Conservation (phyloP, 2,113 vertebrate genomes). For the Heloderma charlesbogerti region DNA sequence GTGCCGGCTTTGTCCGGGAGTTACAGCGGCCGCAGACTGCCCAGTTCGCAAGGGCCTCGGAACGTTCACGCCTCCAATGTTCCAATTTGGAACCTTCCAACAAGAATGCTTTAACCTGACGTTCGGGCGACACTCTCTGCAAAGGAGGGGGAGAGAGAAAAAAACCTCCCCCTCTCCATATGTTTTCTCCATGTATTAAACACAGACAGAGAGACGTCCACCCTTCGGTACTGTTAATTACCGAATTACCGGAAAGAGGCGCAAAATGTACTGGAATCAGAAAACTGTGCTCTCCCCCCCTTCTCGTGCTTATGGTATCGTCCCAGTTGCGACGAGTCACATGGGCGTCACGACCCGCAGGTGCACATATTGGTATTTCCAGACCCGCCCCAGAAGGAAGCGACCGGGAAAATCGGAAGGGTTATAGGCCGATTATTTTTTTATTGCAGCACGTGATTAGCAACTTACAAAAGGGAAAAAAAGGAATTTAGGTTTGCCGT, state of each 20-base stretch:
- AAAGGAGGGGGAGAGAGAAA: fast-evolving
- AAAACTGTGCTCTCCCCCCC: neutral
- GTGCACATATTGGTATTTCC: neutral
- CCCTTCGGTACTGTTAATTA: too few relatives aligned
- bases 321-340: neutral
- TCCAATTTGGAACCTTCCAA: neutral
- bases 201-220: neutral
- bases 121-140: neutral
- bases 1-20: fast-evolving
- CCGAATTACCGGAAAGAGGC: neutral
- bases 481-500: neutral
- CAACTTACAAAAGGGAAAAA: neutral
- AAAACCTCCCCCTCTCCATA: fast-evolving
- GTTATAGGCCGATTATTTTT: neutral
- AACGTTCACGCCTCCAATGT: neutral
- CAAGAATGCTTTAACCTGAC: neutral
- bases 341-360: neutral
- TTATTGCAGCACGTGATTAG: neutral
- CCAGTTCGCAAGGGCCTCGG: fast-evolving
- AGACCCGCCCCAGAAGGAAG: neutral
- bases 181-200: neutral
- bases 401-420: neutral
- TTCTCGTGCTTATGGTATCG: neutral
- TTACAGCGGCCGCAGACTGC: fast-evolving
- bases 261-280: too few relatives aligned